Evolutionary conservation across 2,888 invertebrate species (phyloP).

Genomic region (Pyrgus malvae): DNA sequence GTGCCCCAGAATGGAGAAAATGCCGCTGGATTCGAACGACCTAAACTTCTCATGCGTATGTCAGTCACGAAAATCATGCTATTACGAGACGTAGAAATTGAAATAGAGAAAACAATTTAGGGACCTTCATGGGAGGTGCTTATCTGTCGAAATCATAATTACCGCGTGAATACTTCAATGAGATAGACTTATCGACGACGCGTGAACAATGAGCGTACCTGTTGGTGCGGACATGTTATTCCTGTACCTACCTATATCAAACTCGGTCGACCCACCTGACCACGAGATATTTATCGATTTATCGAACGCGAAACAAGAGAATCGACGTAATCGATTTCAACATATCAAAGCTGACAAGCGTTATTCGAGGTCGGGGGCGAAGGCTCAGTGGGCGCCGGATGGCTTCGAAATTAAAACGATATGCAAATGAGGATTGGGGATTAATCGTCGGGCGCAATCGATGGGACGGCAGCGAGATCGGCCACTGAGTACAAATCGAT

Average conservation of each 20-base stretch:
- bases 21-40: not conserved
- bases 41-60: not conserved
- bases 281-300: slow-evolving; percentile 61
- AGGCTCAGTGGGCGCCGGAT: slow-evolving; percentile 71
- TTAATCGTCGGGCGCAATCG: slow-evolving; percentile 71
- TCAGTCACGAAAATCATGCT: not conserved
- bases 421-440: slow-evolving; percentile 72
- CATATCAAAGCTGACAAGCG: slow-evolving; percentile 67
- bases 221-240: slow-evolving; percentile 63
- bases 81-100: not conserved
- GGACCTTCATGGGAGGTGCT: slow-evolving; percentile 51
- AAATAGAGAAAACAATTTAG: slow-evolving; percentile 29
- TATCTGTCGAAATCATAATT: slow-evolving; percentile 73
- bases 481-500: slow-evolving; percentile 75
- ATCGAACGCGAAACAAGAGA: slow-evolving; percentile 58
- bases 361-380: slow-evolving; percentile 69
- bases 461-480: slow-evolving; percentile 62
- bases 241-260: slow-evolving; percentile 57
- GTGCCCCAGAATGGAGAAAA: slow-evolving; percentile 12
- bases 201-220: slow-evolving; percentile 69
- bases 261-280: slow-evolving; percentile 55
- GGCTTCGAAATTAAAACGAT: slow-evolving; percentile 76
- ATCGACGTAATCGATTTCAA: slow-evolving; percentile 72
- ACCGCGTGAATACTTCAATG: slow-evolving; percentile 76
- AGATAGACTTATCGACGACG: slow-evolving; percentile 64